Evolutionary conservation across 2,888 invertebrate species (phyloP).

Genomic region (Meliscaeva auricollis): DNA sequence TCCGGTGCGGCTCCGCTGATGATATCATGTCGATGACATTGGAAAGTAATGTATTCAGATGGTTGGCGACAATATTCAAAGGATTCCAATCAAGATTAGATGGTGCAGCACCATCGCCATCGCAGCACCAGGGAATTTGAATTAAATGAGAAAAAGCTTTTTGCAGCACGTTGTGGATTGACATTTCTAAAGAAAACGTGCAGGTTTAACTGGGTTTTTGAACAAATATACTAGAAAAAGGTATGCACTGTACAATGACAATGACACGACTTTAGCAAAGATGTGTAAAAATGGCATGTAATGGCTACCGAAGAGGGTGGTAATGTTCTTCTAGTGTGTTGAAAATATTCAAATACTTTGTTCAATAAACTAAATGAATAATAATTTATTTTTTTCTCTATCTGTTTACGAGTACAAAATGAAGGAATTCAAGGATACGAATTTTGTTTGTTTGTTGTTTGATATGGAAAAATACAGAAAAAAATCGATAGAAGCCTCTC

Average conservation of each 20-base stretch:
- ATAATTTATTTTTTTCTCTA: background rate
- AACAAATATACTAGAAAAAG: background rate
- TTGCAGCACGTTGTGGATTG: slow-evolving; percentile 6
- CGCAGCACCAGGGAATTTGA: slow-evolving; percentile 36
- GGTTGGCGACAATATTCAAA: slow-evolving; percentile 73
- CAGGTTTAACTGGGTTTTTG: background rate
- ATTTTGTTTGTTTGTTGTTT: background rate
- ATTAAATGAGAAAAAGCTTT: slow-evolving; percentile 39
- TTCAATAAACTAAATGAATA: slow-evolving; percentile 20
- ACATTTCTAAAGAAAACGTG: slow-evolving; percentile 7
- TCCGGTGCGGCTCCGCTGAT: slow-evolving; percentile 45
- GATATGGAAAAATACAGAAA: background rate
- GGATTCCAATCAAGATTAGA: slow-evolving; percentile 71
- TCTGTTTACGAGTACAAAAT: too few species aligned
- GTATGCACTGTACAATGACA: background rate
- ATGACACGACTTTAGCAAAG: background rate
- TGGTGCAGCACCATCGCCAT: slow-evolving; percentile 29
- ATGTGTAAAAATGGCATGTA: slow-evolving; percentile 11
- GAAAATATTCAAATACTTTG: slow-evolving; percentile 25
- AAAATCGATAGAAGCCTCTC: background rate
- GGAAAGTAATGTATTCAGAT: slow-evolving; percentile 70
- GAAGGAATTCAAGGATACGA: slow-evolving; percentile 4
- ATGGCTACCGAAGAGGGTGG: background rate
- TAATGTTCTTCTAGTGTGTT: background rate
- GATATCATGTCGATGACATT: slow-evolving; percentile 65